Base-by-base conservation (phyloP, 30 jellyfish, hydroid and myxozoan species). In the Calvadosia cruxmelitensis region DNA sequence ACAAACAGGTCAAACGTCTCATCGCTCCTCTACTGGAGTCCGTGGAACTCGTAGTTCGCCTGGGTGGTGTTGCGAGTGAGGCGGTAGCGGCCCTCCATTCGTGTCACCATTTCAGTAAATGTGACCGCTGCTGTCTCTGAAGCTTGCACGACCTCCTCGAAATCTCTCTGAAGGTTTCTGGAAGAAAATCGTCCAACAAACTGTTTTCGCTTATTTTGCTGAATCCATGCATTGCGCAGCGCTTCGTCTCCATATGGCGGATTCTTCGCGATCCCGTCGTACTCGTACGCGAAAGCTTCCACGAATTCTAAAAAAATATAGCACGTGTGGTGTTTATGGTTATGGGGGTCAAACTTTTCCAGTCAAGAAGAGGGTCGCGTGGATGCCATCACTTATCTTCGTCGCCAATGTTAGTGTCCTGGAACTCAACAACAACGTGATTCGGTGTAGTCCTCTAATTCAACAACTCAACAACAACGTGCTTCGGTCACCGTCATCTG, bases 191-290 rank as follows among this genome's bases (percentile, higher is more conserved):
- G 13, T 68, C 78, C 78, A 13, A 68, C 32, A 29, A 68, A 68
- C 27, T 64, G 80, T 49, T 74, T 74, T 53, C 85, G 26, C 65
- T 63, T 74, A 27, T 64, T 69, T 74, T 65, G 85, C 30, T 63
- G 73, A 5, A 36, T 15, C 85, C 85, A 64, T 68, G n/a, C n/a
- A 15, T 23, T 49, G 27, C 24, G 33, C 29, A 62, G 25, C 57
- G 10, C 57, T 5, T 42, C 57, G 10, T 10, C 20, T 2, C 77
- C 73, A 23, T 33, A 24, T n/a, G 83, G 83, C 3, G 83, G 83
- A 16, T 72, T 80, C 50, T 72, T 72, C 3, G 80, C 83, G 16
- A 72, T 61, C 1, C 81, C 83, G 31, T 72, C 83, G 61, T 72
- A 72, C 52, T 72, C 83, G 52, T 72, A 72, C 2, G 52, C 80